These are phyloP conservation scores for Mylabris sibirica DNA, from an alignment of 2,888 invertebrate species.

Conservation along the genomic window DNA sequence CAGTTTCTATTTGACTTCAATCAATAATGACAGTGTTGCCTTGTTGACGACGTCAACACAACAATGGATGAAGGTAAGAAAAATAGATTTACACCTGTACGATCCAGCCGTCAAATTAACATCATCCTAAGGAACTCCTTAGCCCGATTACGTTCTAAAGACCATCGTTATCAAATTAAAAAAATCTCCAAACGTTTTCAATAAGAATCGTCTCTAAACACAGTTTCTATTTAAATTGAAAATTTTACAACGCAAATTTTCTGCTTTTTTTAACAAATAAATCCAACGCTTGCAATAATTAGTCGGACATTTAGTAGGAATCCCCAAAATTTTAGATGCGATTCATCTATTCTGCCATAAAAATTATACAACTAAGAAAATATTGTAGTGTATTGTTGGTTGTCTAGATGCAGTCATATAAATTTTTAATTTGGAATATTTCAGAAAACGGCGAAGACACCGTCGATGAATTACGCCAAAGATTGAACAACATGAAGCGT, in stretches of 20 bases:
- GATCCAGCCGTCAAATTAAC: not conserved
- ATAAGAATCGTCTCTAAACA: no score
- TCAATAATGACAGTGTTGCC: constrained; percentile 40
- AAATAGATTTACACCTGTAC: constrained; percentile 3
- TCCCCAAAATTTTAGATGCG: no score
- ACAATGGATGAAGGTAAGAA: constrained; percentile 45
- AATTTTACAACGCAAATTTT: no score
- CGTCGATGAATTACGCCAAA: constrained; percentile 81
- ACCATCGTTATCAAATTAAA: not conserved
- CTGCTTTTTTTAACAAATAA: no score
- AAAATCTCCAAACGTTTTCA: no score
- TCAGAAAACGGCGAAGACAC: constrained; percentile 66
- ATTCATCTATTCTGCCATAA: no score
- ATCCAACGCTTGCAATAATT: no score
- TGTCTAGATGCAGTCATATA: not conserved
- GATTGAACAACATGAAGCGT: constrained; percentile 80
- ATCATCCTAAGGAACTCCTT: not conserved
- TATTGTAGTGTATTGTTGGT: not conserved
- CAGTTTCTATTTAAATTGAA: no score
- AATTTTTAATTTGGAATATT: constrained; percentile 3
- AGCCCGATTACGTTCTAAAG: not conserved
- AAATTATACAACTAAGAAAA: not conserved
- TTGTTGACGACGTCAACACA: constrained; percentile 23
- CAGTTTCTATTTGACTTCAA: constrained; percentile 40
- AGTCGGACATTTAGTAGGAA: no score